phyloP scores from a whole-genome alignment of 2,888 invertebrate species.

The Eulithis testata region DNA sequence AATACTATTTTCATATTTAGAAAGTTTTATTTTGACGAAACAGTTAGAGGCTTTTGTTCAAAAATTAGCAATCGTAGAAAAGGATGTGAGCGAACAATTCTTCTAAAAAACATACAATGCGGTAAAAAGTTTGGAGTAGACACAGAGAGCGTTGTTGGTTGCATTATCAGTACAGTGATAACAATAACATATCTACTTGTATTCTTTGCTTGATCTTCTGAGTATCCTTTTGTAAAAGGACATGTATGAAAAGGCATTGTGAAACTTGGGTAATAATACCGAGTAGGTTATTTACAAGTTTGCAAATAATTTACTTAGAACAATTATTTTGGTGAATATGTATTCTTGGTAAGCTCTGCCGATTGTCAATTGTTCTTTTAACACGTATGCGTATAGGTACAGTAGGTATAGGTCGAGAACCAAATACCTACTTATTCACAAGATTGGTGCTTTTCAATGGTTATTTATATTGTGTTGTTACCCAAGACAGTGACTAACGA shows the following conservation, averaged over 20 bases:
- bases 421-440: no score
- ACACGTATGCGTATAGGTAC: background rate
- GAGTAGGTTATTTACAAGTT: slow-evolving; percentile 4
- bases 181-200: slow-evolving; percentile 35
- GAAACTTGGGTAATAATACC: background rate
- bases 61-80: slow-evolving; percentile 50
- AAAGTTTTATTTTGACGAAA: slow-evolving; percentile 74
- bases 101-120: slow-evolving; percentile 38
- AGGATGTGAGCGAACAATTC: slow-evolving; percentile 38
- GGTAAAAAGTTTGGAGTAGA: slow-evolving; percentile 33
- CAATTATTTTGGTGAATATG: background rate
- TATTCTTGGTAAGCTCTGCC: background rate
- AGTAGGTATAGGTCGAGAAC: no score
- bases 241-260: slow-evolving; percentile 2
- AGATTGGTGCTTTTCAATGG: no score
- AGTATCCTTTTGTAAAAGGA: slow-evolving; percentile 6
- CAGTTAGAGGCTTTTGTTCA: slow-evolving; percentile 61
- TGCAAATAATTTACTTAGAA: background rate
- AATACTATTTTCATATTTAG: slow-evolving; percentile 57
- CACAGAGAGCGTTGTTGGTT: slow-evolving; percentile 20
- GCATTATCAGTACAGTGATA: slow-evolving; percentile 33
- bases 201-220: slow-evolving; percentile 2
- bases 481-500: no score
- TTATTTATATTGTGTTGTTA: no score
- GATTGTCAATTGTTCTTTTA: background rate